These are phyloP conservation scores for Neoaliturus tenellus DNA, from an alignment of 2,888 invertebrate genomes.

Conservation along the genomic window DNA sequence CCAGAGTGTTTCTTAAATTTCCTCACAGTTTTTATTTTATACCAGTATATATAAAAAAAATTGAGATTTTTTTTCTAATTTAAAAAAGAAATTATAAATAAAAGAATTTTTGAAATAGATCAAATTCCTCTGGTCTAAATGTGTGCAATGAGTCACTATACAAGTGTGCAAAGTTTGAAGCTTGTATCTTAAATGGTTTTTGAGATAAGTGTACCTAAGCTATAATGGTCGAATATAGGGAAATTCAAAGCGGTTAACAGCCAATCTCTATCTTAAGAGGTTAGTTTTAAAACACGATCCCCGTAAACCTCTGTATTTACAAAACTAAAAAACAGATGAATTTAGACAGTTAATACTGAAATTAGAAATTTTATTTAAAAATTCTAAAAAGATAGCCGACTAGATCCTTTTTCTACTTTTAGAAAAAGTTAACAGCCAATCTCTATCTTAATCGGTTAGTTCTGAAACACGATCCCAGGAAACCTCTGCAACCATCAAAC, in stretches of 20 bases:
- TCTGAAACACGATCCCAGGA: no score
- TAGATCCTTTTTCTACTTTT: no score
- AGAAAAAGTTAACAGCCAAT: no score
- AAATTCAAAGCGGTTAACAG: not conserved
- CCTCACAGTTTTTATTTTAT: not conserved
- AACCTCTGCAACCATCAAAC: no score
- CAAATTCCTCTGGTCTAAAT: not conserved
- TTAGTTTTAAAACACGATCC: no score
- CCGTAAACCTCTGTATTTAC: no score
- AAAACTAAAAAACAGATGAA: no score
- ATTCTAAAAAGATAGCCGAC: no score
- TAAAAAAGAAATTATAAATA: not conserved
- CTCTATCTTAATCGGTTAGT: no score
- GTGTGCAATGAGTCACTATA: not conserved
- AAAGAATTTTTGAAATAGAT: not conserved
- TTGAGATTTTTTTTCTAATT: not conserved
- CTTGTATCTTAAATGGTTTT: not conserved
- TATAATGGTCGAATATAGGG: not conserved
- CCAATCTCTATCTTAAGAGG: no score
- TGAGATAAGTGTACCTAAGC: not conserved
- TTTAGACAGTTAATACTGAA: no score
- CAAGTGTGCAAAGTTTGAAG: not conserved
- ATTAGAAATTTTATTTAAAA: no score
- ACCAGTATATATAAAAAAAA: not conserved
- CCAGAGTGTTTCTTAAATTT: not conserved